Percentiles rank a stretch among this genome's conserved stretches.
phyloP scores from a whole-genome alignment of 2,113 vertebrate species.

The Limnothrissa miodon region DNA sequence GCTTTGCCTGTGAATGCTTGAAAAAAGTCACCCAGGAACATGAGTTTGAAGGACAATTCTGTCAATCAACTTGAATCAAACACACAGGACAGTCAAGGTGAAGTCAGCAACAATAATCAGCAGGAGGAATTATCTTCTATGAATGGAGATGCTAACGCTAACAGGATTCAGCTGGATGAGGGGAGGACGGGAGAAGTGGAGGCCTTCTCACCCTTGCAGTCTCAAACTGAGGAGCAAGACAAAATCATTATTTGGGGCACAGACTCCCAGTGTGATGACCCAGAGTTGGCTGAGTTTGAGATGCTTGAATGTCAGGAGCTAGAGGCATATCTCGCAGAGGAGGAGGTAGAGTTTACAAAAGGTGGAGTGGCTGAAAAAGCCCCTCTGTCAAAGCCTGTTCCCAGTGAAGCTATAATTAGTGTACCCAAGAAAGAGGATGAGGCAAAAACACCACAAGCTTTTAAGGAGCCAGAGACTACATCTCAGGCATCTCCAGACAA shows the following conservation, averaged over 20 bases:
- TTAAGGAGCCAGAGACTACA: conserved; percentile 31
- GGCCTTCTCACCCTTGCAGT: conserved; percentile 40
- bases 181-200: conserved; percentile 41
- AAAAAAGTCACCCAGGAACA: conserved; percentile 54
- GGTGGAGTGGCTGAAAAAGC: conserved; percentile 29
- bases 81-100: conserved; percentile 38
- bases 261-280: conserved; percentile 71
- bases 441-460: conserved; percentile 15
- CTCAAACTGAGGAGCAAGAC: conserved; percentile 54
- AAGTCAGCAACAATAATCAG: conserved; percentile 68
- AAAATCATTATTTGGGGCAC: conserved; percentile 69
- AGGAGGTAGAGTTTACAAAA: conserved; percentile 60
- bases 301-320: conserved; percentile 75
- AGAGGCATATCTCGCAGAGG: conserved; percentile 64
- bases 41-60: conserved; percentile 62
- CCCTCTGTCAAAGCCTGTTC: not conserved
- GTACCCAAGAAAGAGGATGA: conserved; percentile 34
- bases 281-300: conserved; percentile 75
- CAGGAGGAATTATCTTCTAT: conserved; percentile 35
- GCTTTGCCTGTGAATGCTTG: conserved; percentile 24
- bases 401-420: not conserved
- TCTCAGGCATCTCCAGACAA: conserved; percentile 41
- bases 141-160: conserved; percentile 68
- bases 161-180: conserved; percentile 55
- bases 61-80: conserved; percentile 27